These are phyloP conservation scores for Hormaphis cornu DNA, from an alignment of 1,140 invertebrate species.

Conservation along the genomic window DNA sequence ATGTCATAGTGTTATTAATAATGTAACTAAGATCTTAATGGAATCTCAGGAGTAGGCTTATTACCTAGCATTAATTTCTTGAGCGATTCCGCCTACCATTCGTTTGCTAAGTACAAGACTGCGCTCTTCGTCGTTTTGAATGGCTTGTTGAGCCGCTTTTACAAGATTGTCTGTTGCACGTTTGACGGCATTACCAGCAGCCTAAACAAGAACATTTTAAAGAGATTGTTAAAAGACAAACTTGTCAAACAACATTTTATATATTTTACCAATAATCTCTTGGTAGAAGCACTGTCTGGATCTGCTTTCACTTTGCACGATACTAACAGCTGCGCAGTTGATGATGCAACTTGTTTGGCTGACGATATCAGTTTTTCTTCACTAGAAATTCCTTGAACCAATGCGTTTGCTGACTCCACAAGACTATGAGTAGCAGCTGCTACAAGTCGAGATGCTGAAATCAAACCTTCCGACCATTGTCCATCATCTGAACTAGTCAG, in stretches of 20 bases:
- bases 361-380: slow-evolving; percentile 95
- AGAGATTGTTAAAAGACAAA: background rate
- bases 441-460: slow-evolving; percentile 89
- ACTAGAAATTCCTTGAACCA: slow-evolving; percentile 87
- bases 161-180: slow-evolving; percentile 95
- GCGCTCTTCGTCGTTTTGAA: slow-evolving; percentile 83
- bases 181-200: slow-evolving; percentile 94
- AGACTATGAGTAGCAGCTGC: slow-evolving; percentile 94
- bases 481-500: slow-evolving; percentile 84
- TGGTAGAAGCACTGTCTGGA: slow-evolving; percentile 83
- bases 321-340: slow-evolving; percentile 91
- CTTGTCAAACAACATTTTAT: background rate
- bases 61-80: slow-evolving; percentile 73
- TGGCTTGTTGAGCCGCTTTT: slow-evolving; percentile 82
- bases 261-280: slow-evolving; percentile 63
- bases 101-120: slow-evolving; percentile 77
- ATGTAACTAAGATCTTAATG: background rate
- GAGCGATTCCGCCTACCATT: slow-evolving; percentile 88
- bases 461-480: slow-evolving; percentile 96
- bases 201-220: slow-evolving; percentile 48
- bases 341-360: slow-evolving; percentile 93
- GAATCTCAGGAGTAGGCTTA: background rate
- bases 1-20: background rate
- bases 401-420: slow-evolving; percentile 91
- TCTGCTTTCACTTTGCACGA: slow-evolving; percentile 98